Base-by-base conservation (phyloP, 2,888 invertebrate genomes). In the Autographa pulchrina region DNA sequence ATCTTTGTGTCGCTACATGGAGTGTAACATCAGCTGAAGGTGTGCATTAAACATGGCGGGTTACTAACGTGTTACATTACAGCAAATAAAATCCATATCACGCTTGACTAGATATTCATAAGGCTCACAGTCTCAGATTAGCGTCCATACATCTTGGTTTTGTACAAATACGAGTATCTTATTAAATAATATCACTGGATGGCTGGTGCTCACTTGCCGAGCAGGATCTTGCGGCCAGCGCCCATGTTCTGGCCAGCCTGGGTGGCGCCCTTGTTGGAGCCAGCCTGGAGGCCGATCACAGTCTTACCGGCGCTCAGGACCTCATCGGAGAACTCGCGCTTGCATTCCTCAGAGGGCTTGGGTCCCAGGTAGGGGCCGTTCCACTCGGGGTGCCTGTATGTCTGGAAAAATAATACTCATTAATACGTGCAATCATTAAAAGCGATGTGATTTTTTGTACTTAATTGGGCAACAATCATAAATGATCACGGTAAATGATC, bases 201-300 rank as follows among this genome's bases (percentile, higher is more conserved):
- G 78, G 83, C 68, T 72, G 72, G 74, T 80, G 86, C 89, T 97
- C 97, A 98, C 97, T 99, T 98, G 96, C 98, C 98, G 91, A 98
- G 96, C 90, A 99, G 96, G 96, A 98, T 98, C 94, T 98, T 98
- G 91, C 98, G 98, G 86, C 98, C 97, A 81, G 98, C 98, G 78
- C 99, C 99, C 73, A 99, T 96, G 94, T 98, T 99, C 92, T 97
- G 97, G 38, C 99, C 99, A 38, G 98, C 97, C 94, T 99, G 99
- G 75, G 98, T 97, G 85, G 99, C 99, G 59, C 99, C 99, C 96
- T 99, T 99, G 97, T 99, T 99, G 92, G 97, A 97, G 73, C 99
- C 99, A 85, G 99, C 99, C 94, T 99, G 99, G 65, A 99, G 97
- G 88, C 99, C 99, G 88, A 99, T 98, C 88, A 99, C 96, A 82